Evolutionary conservation across 2,797 vertebrate genomes (phyloP), one percentile per base, ranked within the genome.

Genomic region (Acanthornis magna): DNA sequence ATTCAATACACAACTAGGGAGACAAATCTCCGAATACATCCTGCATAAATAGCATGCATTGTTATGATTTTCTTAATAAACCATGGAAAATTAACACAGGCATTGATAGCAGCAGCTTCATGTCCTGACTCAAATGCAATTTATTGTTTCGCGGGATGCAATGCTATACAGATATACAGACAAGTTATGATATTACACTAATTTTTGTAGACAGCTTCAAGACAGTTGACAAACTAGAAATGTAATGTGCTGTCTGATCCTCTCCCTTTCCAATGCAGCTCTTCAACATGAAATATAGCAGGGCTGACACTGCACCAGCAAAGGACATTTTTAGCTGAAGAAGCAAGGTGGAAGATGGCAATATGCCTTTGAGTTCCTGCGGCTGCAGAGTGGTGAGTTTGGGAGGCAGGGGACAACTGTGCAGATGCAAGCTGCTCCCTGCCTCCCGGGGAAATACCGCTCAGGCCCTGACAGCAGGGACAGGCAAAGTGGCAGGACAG

Each of bases 41-140:
- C 77, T 58, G 38, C 80, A 96, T 97, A 97, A 97, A 95, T 90
- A 95, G 75, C 27, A 2, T 34, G 30, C 60, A 90, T 93, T 96
- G 84, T 97, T 96, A 96, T 95, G 85, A 90, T 85, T 97, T 91
- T 93, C 65, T 97, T 97, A 97, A 97, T 97, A 97, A 97, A 91
- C 85, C 29, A 4, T 94, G 89, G 96, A 96, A 96, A 97, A 97
- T 97, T 96, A 97, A 83, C 77, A 92, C n/a, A 90, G 73, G 50
- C 80, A 88, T 71, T 76, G 83, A 76, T 94, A 92, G 73, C 60
- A 92, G 73, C 60, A 96, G 74, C 73, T 92, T 86, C 40, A 50
- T 54, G 66, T 54, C 88, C 87, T 88, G 85, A 92, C 45, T 7
- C 91, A 91, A 95, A 91, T 36, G 54, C 85, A 93, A 85, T 67